Conservation (phyloP, 2,113 vertebrate genomes). For the Arvicanthis niloticus region DNA sequence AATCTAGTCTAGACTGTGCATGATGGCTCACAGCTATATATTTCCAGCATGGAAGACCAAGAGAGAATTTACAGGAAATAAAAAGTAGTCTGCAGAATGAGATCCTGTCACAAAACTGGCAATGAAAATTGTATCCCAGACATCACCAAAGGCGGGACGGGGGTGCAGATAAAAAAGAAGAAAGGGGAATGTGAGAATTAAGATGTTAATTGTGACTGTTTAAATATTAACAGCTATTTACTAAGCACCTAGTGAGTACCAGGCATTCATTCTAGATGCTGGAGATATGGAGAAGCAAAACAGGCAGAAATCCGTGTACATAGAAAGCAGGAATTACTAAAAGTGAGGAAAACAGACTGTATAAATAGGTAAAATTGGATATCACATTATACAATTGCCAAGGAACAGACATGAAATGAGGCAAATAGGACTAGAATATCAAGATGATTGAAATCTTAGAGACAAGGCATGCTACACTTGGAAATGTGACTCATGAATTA, state of each 20-base stretch:
- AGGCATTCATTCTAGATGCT: conserved; percentile 46
- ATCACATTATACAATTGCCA: not conserved
- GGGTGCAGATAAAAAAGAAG: not conserved
- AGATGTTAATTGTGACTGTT: conserved; percentile 23
- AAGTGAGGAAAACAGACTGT: conserved; percentile 13
- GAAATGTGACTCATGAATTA: conserved; percentile 52
- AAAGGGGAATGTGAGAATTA: conserved; percentile 22
- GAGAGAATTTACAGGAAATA: not conserved
- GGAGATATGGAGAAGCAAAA: not conserved
- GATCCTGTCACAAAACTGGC: not conserved
- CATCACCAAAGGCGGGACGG: not conserved
- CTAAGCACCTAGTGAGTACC: conserved; percentile 29
- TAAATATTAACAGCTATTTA: conserved; percentile 8
- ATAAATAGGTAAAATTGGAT: conserved; percentile 52
- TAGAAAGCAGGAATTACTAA: conserved; percentile 34
- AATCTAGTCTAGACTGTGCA: not conserved
- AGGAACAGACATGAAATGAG: conserved; percentile 18
- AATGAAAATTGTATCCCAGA: conserved; percentile 34
- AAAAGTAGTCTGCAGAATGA: not conserved
- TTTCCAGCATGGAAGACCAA: not conserved
- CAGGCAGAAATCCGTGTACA: conserved; percentile 40
- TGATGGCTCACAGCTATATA: not conserved
- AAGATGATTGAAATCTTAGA: conserved; percentile 39
- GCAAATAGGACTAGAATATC: not conserved
- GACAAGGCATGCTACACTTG: conserved; percentile 27